Evolutionary conservation across 2,797 vertebrate species (phyloP).

Genomic region (Gadopsis bispinosus): DNA sequence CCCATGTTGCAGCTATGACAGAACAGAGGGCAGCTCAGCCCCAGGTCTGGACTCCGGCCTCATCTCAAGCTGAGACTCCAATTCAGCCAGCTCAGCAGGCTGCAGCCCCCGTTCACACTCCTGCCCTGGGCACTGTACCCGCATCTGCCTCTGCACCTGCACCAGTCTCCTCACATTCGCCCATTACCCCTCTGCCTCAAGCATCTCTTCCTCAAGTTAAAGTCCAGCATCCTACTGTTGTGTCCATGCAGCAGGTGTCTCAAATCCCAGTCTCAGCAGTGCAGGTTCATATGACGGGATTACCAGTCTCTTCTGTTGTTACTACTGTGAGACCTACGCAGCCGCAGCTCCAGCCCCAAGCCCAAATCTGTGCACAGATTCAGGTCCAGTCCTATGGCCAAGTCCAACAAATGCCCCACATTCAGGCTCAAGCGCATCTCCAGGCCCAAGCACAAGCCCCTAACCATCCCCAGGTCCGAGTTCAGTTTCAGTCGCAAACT

Average conservation of each 20-base stretch:
- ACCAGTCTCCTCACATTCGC: slow-evolving; percentile 79
- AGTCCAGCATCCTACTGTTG: slow-evolving; percentile 79
- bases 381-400: slow-evolving; percentile 72
- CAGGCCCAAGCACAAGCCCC: slow-evolving; percentile 64
- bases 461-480: slow-evolving; percentile 68
- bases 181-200: slow-evolving; percentile 80
- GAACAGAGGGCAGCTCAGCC: slow-evolving; percentile 74
- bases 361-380: slow-evolving; percentile 69
- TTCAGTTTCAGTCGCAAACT: slow-evolving; percentile 70
- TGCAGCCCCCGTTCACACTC: slow-evolving; percentile 67
- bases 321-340: slow-evolving; percentile 65
- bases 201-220: slow-evolving; percentile 80
- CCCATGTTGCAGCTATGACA: slow-evolving; percentile 68
- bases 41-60: slow-evolving; percentile 67
- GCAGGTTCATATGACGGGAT: slow-evolving; percentile 73
- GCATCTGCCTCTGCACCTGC: slow-evolving; percentile 68
- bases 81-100: slow-evolving; percentile 69
- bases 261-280: slow-evolving; percentile 71
- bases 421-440: slow-evolving; percentile 63
- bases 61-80: slow-evolving; percentile 68
- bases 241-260: slow-evolving; percentile 77
- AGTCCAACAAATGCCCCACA: slow-evolving; percentile 74
- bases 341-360: slow-evolving; percentile 65
- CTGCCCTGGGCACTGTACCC: slow-evolving; percentile 72
- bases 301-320: slow-evolving; percentile 68